These are phyloP conservation scores for Drosophila fungiperda DNA, from an alignment of 2,888 invertebrate species.

Conservation along the genomic window DNA sequence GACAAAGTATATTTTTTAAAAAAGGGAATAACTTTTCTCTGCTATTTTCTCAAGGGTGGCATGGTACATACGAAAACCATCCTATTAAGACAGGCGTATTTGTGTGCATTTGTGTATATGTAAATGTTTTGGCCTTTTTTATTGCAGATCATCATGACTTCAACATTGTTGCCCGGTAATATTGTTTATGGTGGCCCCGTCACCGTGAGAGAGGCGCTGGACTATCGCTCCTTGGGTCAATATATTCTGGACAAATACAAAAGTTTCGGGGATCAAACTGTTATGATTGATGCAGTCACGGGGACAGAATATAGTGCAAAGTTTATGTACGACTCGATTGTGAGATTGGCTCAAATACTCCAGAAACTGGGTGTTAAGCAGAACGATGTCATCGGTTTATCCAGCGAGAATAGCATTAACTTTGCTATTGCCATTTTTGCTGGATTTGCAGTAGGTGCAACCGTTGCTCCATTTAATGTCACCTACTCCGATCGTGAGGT, in stretches of 20 bases:
- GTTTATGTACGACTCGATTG: conserved; percentile 74
- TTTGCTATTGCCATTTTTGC: conserved; percentile 86
- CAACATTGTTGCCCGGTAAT: conserved; percentile 79
- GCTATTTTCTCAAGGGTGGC: conserved; percentile 18
- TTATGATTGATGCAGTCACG: conserved; percentile 84
- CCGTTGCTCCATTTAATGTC: conserved; percentile 87
- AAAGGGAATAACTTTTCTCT: not conserved
- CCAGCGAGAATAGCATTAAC: conserved; percentile 87
- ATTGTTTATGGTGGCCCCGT: conserved; percentile 83
- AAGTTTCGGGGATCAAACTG: conserved; percentile 85
- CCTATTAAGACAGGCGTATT: conserved; percentile 3
- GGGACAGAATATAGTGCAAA: conserved; percentile 76
- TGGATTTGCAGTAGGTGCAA: conserved; percentile 86
- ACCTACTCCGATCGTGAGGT: conserved; percentile 88
- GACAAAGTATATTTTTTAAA: conserved; percentile 45
- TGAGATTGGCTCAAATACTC: conserved; percentile 83
- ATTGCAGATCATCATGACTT: conserved; percentile 63
- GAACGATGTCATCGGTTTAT: conserved; percentile 86
- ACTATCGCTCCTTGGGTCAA: conserved; percentile 85
- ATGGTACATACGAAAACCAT: conserved; percentile 23
- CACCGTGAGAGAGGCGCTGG: conserved; percentile 51
- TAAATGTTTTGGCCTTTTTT: not conserved
- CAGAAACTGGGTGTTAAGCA: conserved; percentile 85
- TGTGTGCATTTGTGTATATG: not conserved
- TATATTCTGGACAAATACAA: conserved; percentile 86